Evolutionary conservation across 1,140 invertebrate genomes (phyloP), one percentile per base, ranked within the genome.

Genomic region (Hyphantria cunea): DNA sequence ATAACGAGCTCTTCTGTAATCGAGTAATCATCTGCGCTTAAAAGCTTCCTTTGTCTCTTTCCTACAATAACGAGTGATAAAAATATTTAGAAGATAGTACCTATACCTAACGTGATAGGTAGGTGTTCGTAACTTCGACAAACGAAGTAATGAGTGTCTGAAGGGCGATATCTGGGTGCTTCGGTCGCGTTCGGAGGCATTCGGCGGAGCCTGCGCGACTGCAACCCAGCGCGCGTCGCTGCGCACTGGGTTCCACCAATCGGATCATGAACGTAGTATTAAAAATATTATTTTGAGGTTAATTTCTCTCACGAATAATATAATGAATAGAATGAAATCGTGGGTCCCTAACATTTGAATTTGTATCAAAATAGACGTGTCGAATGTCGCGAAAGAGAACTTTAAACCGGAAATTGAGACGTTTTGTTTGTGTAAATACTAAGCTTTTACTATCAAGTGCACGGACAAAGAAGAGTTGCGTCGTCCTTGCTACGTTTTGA

Each of bases 351-450:
- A 76, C 25, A 42, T 17, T 2, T 51, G 50, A 60, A 51, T 60
- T 60, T 41, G 62, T 67, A 58, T 11, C 70, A 73, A 62, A 39
- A 69, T 74, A 83, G 70, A 63, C 74, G 78, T 78, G 76, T 87
- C 86, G 85, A 88, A 90, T 90, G 87, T 89, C 82, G 85, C 85
- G 84, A 72, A 87, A 81, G 73, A 82, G 80, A 79, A 87, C 75
- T 63, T 70, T 90, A 60, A 84, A 78, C 65, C 78, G 84, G 49
- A 90, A 90, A 81, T 70, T 90, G 54, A 82, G 84, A 84, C 84
- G 87, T 82, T 90, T 90, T 85, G 82, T 90, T 86, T 90, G 87
- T 90, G 86, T 90, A 87, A 90, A 90, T 90, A 90, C 87, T 80
- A 90, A 90, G 84, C 84, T 90, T 76, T 86, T 87, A 80, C 82